Percentiles rank a stretch among this genome's conserved stretches.
phyloP scores from a whole-genome alignment of 2,888 invertebrate species.

The Magallana nippona region DNA sequence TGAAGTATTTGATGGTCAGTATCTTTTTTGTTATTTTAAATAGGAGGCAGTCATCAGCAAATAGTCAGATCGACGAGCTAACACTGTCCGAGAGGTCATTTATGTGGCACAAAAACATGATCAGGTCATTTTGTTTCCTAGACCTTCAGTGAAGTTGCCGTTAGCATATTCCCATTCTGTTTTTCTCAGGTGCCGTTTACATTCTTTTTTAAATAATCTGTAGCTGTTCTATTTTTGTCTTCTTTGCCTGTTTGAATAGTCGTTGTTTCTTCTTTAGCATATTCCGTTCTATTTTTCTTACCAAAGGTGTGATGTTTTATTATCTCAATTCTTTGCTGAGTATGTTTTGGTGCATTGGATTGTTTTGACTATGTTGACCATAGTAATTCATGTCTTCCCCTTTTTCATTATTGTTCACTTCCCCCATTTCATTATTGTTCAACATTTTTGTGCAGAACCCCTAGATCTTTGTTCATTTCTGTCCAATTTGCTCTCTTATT shows the following conservation, averaged over 20 bases:
- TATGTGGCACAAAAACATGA: conserved; percentile 38
- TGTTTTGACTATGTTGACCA: conserved; percentile 46
- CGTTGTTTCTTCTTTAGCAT: not conserved
- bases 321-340: conserved; percentile 39
- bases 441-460: not conserved
- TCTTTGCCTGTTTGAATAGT: conserved; percentile 24
- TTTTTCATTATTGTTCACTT: too few species aligned
- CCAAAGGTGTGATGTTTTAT: conserved; percentile 24
- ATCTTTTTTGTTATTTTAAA: not conserved
- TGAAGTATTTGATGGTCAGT: conserved; percentile 21
- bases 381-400: not conserved
- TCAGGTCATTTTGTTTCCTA: conserved; percentile 36
- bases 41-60: conserved; percentile 32
- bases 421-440: too few species aligned
- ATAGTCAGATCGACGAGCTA: not conserved
- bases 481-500: conserved; percentile 50
- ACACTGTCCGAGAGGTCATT: conserved; percentile 12
- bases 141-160: conserved; percentile 40
- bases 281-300: conserved; percentile 13
- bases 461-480: conserved; percentile 26
- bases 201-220: conserved; percentile 41
- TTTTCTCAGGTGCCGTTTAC: conserved; percentile 40
- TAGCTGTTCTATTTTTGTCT: conserved; percentile 39
- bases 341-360: conserved; percentile 45
- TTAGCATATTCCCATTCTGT: conserved; percentile 48